These are phyloP conservation scores for Macrotrachela quadricornifera DNA, from an alignment of 1,140 invertebrate species.

Conservation along the genomic window DNA sequence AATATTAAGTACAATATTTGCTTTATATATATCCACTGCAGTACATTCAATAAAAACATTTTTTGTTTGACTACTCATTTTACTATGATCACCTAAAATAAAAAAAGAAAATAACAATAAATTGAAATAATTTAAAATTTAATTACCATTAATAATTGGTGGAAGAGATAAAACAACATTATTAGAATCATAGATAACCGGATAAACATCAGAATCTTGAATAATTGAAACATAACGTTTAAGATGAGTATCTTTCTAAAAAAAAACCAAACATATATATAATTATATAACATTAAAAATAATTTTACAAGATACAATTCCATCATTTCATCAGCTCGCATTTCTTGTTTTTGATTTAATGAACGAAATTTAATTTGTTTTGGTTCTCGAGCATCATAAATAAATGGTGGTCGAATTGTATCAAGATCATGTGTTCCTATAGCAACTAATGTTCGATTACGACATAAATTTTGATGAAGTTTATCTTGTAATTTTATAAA, in stretches of 20 bases:
- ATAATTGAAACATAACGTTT: constrained; percentile 88
- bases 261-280: constrained; percentile 15
- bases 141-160: constrained; percentile 72
- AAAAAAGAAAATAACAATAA: not conserved
- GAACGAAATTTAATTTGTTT: constrained; percentile 70
- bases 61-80: constrained; percentile 74
- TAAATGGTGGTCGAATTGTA: constrained; percentile 63
- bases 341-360: constrained; percentile 67
- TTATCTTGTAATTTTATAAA: constrained; percentile 82
- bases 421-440: constrained; percentile 97
- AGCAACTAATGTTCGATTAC: constrained; percentile 63
- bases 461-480: constrained; percentile 87
- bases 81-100: constrained; percentile 56
- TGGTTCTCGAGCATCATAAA: constrained; percentile 67
- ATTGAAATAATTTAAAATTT: not conserved
- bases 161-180: constrained; percentile 76
- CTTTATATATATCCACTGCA: constrained; percentile 74
- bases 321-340: constrained; percentile 63
- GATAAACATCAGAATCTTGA: constrained; percentile 72
- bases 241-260: constrained; percentile 65
- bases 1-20: constrained; percentile 73
- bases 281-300: not conserved
- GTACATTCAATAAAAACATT: constrained; percentile 97
- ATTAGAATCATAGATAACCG: constrained; percentile 79
- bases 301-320: constrained; percentile 58